Percentiles rank a stretch among this genome's conserved stretches.
These are phyloP conservation scores for Orchesellides sinensis DNA, from an alignment of 2,888 invertebrate genomes.

Conservation along the genomic window DNA sequence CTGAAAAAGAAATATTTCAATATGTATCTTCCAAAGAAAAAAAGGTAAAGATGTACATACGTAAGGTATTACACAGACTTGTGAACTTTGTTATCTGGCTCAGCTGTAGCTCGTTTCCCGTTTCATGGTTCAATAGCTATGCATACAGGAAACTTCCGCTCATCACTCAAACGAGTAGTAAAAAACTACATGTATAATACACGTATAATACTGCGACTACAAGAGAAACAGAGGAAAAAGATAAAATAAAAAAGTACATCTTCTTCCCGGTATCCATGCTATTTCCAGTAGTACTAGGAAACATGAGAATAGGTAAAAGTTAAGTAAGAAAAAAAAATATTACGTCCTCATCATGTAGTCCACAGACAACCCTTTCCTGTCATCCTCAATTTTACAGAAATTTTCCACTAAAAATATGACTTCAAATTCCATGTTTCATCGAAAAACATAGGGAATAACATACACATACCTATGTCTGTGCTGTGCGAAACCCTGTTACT, in stretches of 20 bases:
- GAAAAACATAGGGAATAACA: constrained; percentile 22
- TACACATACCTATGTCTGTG: no score
- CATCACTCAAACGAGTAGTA: constrained; percentile 62
- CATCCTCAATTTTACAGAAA: constrained; percentile 56
- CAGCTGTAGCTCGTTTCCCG: constrained; percentile 60
- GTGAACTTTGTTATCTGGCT: constrained; percentile 66
- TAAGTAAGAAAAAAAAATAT: constrained; percentile 31
- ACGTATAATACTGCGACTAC: no score
- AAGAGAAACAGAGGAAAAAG: neutral
- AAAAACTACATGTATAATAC: constrained; percentile 7
- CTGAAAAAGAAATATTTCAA: constrained; percentile 58
- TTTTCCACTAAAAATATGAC: constrained; percentile 48
- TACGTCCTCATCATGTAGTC: constrained; percentile 58
- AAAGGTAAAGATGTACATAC: neutral
- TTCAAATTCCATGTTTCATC: constrained; percentile 39
- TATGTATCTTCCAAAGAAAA: constrained; percentile 41
- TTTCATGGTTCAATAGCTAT: constrained; percentile 66
- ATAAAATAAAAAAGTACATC: constrained; percentile 1
- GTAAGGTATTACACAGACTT: constrained; percentile 54
- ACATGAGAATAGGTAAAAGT: constrained; percentile 14
- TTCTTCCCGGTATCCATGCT: neutral
- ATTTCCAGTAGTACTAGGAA: neutral
- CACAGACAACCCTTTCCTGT: constrained; percentile 61
- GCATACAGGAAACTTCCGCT: constrained; percentile 63
- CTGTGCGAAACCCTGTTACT: no score